A percentile compares a stretch with the other conserved stretches of the same genome.
phyloP scores from a whole-genome alignment of 2,113 vertebrate species.

The Murina feae region DNA sequence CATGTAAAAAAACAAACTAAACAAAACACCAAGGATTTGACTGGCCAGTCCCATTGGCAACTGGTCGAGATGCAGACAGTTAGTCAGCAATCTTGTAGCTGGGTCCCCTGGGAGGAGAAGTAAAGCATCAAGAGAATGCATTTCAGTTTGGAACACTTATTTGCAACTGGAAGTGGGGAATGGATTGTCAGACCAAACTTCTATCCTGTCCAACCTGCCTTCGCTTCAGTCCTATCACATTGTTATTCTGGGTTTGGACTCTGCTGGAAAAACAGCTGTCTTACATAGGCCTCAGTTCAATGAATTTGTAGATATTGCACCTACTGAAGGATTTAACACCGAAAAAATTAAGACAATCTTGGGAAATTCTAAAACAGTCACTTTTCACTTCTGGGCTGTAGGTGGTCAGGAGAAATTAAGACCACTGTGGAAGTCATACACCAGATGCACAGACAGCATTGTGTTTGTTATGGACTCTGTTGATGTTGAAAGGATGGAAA shows the following conservation, averaged over 20 bases:
- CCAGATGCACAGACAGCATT: constrained; percentile 95
- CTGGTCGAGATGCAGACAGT: neutral
- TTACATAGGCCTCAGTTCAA: constrained; percentile 96
- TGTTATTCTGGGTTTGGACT: constrained; percentile 94
- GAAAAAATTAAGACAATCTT: constrained; percentile 94
- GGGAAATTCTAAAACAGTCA: constrained; percentile 89
- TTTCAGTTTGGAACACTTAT: constrained; percentile 23
- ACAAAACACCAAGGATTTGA: neutral
- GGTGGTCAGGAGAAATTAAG: constrained; percentile 97
- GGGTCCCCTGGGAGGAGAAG: constrained; percentile 33
- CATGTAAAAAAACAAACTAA: neutral
- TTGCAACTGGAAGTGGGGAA: constrained; percentile 91
- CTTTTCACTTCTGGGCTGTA: constrained; percentile 98
- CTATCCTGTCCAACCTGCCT: constrained; percentile 88
- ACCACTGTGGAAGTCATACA: constrained; percentile 97
- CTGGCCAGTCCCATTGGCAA: neutral
- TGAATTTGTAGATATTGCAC: constrained; percentile 98
- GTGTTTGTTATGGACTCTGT: constrained; percentile 98
- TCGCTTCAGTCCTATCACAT: constrained; percentile 95
- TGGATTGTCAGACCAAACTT: constrained; percentile 92
- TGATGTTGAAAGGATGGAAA: constrained; percentile 95
- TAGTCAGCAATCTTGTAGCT: constrained; percentile 28
- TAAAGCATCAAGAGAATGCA: constrained; percentile 35
- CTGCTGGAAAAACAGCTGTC: constrained; percentile 95
- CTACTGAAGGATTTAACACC: constrained; percentile 96